Evolutionary conservation across 1,140 invertebrate species (phyloP).

Genomic region (Drosophila nannoptera): DNA sequence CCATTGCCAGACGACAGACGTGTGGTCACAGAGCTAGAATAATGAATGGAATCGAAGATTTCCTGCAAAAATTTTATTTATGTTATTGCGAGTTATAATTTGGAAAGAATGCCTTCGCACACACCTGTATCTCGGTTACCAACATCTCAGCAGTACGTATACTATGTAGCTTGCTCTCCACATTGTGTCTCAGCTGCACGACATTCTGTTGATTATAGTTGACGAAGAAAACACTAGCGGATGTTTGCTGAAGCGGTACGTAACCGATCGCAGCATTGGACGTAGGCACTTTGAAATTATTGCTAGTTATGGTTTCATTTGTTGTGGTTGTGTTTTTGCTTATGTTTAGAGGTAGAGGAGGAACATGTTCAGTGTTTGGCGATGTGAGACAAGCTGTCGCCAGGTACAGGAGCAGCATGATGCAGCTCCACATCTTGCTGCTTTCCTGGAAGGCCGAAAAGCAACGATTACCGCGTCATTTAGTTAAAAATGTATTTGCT

Average conservation of each 20-base stretch:
- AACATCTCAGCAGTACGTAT: slow-evolving; percentile 82
- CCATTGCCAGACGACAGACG: slow-evolving; percentile 21
- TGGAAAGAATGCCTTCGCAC: background rate
- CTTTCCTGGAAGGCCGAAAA: slow-evolving; percentile 32
- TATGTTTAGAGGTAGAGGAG: slow-evolving; percentile 48
- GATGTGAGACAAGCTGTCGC: slow-evolving; percentile 30
- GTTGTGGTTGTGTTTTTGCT: slow-evolving; percentile 43
- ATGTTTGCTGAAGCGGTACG: slow-evolving; percentile 62
- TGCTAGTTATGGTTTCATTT: slow-evolving; percentile 65
- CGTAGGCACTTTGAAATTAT: slow-evolving; percentile 67
- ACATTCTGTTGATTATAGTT: slow-evolving; percentile 75
- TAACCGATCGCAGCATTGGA: slow-evolving; percentile 41
- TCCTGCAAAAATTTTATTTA: slow-evolving; percentile 61
- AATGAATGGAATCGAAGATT: slow-evolving; percentile 80
- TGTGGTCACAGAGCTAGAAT: slow-evolving; percentile 39
- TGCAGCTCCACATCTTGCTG: slow-evolving; percentile 37
- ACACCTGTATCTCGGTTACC: slow-evolving; percentile 81
- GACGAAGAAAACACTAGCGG: slow-evolving; percentile 64
- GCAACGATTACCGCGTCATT: slow-evolving; percentile 44
- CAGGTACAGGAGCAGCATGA: slow-evolving; percentile 36
- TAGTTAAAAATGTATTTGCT: slow-evolving; percentile 23
- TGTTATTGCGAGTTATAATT: background rate
- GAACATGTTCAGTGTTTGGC: slow-evolving; percentile 46
- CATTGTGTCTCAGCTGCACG: slow-evolving; percentile 64
- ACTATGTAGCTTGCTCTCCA: slow-evolving; percentile 70